These are phyloP conservation scores for Noturus placidus DNA, from an alignment of 2,113 vertebrate genomes.

Conservation along the genomic window DNA sequence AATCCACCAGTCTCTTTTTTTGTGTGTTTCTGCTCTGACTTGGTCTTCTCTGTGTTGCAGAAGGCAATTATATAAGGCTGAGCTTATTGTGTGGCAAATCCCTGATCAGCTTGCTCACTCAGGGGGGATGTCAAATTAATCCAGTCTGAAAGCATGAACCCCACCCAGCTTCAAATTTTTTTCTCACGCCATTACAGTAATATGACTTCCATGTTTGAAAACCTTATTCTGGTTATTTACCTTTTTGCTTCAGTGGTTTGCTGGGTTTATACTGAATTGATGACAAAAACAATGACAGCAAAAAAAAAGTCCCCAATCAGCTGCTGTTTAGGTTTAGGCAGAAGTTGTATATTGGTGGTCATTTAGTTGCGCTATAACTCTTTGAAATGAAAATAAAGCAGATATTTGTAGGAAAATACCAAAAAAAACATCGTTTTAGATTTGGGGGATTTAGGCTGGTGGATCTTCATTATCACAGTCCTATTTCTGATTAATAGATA, in stretches of 20 bases:
- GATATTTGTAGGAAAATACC: constrained; percentile 15
- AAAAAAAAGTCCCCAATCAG: background rate
- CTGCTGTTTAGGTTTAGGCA: constrained; percentile 40
- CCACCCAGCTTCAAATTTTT: constrained; percentile 30
- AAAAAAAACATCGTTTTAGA: background rate
- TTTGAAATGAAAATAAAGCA: constrained; percentile 24
- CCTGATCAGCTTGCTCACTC: constrained; percentile 59
- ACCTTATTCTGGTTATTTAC: constrained; percentile 58
- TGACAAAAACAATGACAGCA: background rate
- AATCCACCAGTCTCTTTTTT: constrained; percentile 33
- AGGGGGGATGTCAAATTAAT: constrained; percentile 60
- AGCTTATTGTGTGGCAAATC: constrained; percentile 66
- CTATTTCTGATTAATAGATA: background rate
- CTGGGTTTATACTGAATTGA: constrained; percentile 43
- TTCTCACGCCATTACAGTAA: constrained; percentile 49
- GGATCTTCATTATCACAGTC: background rate
- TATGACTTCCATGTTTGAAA: constrained; percentile 49
- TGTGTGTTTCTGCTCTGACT: constrained; percentile 44
- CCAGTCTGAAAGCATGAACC: constrained; percentile 58
- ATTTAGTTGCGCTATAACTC: background rate
- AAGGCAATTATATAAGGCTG: constrained; percentile 59
- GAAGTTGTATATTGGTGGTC: constrained; percentile 58
- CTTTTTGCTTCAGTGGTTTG: constrained; percentile 55
- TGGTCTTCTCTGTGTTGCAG: constrained; percentile 38
- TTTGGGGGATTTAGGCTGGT: background rate